A percentile compares a stretch with the other conserved stretches of the same genome.
These are phyloP conservation scores for Orthonyx spaldingii DNA, from an alignment of 2,113 vertebrate species.

Conservation along the genomic window DNA sequence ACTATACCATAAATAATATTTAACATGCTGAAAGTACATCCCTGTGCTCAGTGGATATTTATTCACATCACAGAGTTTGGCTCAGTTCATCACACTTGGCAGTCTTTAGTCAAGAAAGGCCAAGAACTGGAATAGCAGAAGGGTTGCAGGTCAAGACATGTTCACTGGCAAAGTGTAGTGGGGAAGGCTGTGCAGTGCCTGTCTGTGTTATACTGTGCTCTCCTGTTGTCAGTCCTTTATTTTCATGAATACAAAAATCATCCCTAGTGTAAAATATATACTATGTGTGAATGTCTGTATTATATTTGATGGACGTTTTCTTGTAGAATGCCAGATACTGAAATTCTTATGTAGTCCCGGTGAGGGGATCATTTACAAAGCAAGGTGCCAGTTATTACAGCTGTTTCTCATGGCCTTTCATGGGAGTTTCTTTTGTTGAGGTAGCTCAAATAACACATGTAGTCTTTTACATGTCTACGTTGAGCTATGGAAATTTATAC, in stretches of 20 bases:
- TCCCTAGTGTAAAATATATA: constrained; percentile 23
- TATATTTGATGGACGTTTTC: not conserved
- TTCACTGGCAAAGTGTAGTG: not conserved
- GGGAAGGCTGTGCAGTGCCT: not conserved
- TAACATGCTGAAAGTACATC: not conserved
- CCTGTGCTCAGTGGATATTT: not conserved
- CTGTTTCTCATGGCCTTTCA: not conserved
- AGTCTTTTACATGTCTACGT: not conserved
- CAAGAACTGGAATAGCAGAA: constrained; percentile 4
- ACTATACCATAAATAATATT: constrained; percentile 13
- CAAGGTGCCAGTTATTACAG: not conserved
- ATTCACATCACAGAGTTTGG: not conserved
- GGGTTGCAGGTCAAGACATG: not conserved
- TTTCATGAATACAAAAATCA: constrained; percentile 6
- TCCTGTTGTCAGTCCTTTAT: constrained; percentile 4
- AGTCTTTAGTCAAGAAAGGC: not conserved
- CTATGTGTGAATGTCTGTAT: not conserved
- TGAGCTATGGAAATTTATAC: not conserved
- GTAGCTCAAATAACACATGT: not conserved
- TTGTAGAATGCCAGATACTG: not conserved
- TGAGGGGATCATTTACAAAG: not conserved
- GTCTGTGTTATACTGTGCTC: not conserved
- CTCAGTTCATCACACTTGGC: not conserved
- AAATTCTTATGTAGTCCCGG: not conserved
- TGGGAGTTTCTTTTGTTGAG: not conserved